Evolutionary conservation across 2,797 vertebrate species (phyloP), one percentile per base, ranked within the genome.

Genomic region (Gymnothorax reevesii): DNA sequence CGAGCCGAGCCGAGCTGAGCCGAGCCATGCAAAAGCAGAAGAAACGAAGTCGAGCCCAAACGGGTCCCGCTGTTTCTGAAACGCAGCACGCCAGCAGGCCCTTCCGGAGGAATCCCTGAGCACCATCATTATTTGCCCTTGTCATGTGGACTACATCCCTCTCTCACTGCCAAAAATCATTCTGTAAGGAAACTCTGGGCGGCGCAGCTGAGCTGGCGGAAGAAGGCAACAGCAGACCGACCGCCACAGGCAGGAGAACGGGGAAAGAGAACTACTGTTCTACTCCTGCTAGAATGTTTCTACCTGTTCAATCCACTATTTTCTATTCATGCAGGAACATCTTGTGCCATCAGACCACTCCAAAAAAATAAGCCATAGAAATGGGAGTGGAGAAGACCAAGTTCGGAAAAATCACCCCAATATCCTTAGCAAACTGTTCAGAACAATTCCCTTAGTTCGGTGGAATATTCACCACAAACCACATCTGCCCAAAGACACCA

Each of bases 221-320:
- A 88, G 82, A 17, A 22, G 89, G 88, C 83, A 84, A 86, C 73
- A 0, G 42, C 87, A 84, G 4, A n/a, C 64, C 5, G 7, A n/a
- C 64, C 5, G 7, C n/a, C n/a, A 13, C 42, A 57, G 27, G 10
- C n/a, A 73, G 57, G 85, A 13, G 17, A 87, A 52, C 75, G 9
- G 87, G 20, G 22, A 86, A 42, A 20, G 15, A 20, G 60, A 71
- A 75, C 27, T 60, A 55, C 80, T 60, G 22, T 25, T 42, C 86
- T 73, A 80, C n/a, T 77, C 22, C 88, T 90, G 87, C 82, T 8
- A 86, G 91, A 90, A 90, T 79, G 89, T 89, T 93, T 94, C 92
- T 90, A 92, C 91, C 89, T 89, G 92, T 91, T 89, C 91, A 89
- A 91, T 88, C 92, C 95, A 94, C 92, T 95, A 94, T 92, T 88